Evolutionary conservation across 2,113 vertebrate genomes (phyloP).

Genomic region (Herpetotheres cachinnans): DNA sequence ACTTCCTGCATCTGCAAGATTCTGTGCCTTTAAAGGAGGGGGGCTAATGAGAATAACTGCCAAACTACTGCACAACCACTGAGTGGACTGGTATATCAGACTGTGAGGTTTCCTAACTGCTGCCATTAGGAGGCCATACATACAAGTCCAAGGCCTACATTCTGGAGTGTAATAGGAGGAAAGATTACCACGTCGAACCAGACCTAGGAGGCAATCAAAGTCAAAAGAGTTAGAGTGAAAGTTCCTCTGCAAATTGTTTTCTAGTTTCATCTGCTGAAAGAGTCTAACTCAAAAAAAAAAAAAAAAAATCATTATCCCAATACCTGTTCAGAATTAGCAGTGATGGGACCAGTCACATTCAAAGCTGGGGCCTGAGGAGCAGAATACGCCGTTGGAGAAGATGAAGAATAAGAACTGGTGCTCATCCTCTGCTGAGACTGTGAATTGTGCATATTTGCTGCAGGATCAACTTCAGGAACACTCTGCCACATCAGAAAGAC

Average conservation of each 20-base stretch:
- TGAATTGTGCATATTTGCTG: conserved; percentile 76
- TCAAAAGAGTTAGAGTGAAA: background rate
- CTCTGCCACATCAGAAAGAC: conserved; percentile 69
- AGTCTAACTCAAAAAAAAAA: background rate
- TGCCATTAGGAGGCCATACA: background rate
- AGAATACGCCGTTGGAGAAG: conserved; percentile 69
- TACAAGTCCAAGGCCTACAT: background rate
- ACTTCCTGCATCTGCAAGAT: background rate
- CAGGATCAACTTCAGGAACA: conserved; percentile 89
- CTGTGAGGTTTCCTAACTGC: background rate
- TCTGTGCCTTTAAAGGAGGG: background rate
- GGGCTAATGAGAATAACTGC: background rate
- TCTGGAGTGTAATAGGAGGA: background rate
- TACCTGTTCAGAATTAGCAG: conserved; percentile 94
- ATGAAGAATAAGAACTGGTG: conserved; percentile 70
- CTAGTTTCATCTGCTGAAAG: background rate
- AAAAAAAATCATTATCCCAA: background rate
- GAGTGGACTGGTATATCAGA: background rate
- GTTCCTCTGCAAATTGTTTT: background rate
- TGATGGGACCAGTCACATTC: conserved; percentile 85
- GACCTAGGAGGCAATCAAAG: background rate
- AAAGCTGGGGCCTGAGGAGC: conserved; percentile 77
- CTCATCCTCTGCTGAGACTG: conserved; percentile 76
- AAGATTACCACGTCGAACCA: background rate
- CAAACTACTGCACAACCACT: background rate